These are phyloP conservation scores for Pipistrellus pygmaeus DNA, from an alignment of 2,797 vertebrate genomes.

Conservation along the genomic window DNA sequence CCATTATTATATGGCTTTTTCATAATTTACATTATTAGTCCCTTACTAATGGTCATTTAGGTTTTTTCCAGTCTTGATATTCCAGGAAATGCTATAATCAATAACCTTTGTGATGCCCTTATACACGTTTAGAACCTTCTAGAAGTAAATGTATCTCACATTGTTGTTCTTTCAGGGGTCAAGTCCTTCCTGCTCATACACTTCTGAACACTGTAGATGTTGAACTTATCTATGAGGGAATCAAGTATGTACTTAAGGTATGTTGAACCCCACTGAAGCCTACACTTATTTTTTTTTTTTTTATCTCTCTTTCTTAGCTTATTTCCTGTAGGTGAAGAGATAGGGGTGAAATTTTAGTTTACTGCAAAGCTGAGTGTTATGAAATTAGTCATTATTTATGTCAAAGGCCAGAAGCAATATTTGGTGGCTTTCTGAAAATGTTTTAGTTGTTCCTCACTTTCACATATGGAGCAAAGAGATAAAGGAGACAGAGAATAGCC, in stretches of 20 bases:
- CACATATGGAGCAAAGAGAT: not conserved
- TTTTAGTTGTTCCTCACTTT: constrained; percentile 20
- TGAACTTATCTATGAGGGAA: constrained; percentile 97
- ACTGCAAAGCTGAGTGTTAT: not conserved
- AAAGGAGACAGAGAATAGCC: not conserved
- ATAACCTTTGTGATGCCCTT: constrained; percentile 42
- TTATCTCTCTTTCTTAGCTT: not conserved
- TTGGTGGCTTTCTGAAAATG: constrained; percentile 54
- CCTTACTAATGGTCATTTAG: not conserved
- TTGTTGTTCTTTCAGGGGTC: constrained; percentile 90
- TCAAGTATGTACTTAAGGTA: constrained; percentile 95
- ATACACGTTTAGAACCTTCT: constrained; percentile 49
- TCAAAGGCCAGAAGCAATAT: constrained; percentile 29
- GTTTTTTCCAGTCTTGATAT: constrained; percentile 46
- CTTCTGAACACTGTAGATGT: constrained; percentile 97
- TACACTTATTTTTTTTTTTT: not conserved
- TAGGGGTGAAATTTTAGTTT: not conserved
- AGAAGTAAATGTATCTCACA: constrained; percentile 18
- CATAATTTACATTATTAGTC: constrained; percentile 40
- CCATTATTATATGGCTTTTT: not conserved
- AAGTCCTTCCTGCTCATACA: constrained; percentile 97
- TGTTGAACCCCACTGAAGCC: not conserved
- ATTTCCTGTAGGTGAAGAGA: constrained; percentile 27
- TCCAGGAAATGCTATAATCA: constrained; percentile 37
- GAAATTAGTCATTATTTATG: constrained; percentile 47